phyloP scores from a whole-genome alignment of 92 coral and sea anemone species.

The Bergia puertoricense region DNA sequence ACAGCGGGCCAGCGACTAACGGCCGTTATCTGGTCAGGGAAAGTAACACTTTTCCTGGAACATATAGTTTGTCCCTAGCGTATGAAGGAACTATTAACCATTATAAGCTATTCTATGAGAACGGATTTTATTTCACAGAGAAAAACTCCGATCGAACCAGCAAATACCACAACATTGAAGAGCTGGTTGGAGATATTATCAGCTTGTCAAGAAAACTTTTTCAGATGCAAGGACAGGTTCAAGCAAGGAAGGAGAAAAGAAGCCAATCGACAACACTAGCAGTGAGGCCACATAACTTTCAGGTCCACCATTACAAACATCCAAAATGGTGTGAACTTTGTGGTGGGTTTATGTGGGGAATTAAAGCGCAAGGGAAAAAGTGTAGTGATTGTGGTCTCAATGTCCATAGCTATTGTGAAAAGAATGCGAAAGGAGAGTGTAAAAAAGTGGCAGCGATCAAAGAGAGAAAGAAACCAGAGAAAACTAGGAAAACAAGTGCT shows the following conservation, averaged over 20 bases:
- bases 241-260: conserved; percentile 53
- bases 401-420: conserved; percentile 85
- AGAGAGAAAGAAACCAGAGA: conserved; percentile 63
- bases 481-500: conserved; percentile 50
- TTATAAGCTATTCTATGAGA: conserved; percentile 78
- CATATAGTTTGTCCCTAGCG: conserved; percentile 87
- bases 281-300: conserved; percentile 66
- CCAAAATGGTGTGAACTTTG: conserved; percentile 98
- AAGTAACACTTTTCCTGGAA: conserved; percentile 90
- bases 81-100: conserved; percentile 87
- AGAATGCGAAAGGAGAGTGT: conserved; percentile 77
- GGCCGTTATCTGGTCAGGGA: conserved; percentile 96
- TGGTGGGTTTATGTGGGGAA: conserved; percentile 94
- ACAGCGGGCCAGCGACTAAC: conserved; percentile 70
- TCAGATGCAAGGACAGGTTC: conserved; percentile 67
- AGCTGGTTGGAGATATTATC: conserved; percentile 87
- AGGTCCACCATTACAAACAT: conserved; percentile 82
- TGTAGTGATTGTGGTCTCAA: conserved; percentile 90
- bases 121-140: conserved; percentile 73
- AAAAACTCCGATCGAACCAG: conserved; percentile 61
- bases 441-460: conserved; percentile 50
- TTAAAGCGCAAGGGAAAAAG: conserved; percentile 89
- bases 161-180: conserved; percentile 71
- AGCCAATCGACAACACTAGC: conserved; percentile 2
- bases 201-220: conserved; percentile 69